Base-by-base conservation (phyloP, 2,797 vertebrate species). In the Natrix natrix region DNA sequence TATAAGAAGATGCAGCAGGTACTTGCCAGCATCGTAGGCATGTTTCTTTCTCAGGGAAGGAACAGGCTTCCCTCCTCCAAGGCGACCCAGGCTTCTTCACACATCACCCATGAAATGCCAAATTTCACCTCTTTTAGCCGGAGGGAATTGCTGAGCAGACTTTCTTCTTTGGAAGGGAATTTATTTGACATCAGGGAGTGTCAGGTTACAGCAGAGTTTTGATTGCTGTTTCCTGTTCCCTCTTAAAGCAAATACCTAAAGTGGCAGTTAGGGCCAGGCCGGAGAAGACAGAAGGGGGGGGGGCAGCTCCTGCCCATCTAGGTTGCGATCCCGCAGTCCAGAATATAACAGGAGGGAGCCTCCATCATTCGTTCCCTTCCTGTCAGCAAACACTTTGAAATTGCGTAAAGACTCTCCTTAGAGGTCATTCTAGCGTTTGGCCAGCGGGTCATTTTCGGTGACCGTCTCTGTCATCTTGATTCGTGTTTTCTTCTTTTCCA, bases 1-100 rank as follows among this genome's bases (percentile, higher is more conserved):
- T 99, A 99, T 97, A 99, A 99, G 98, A 99, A 99, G 97, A 99
- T 99, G 99, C 99, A 99, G 92, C 99, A 99, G 99, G 99, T 99
- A 97, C 0, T 83, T 94, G 63, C 89, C 93, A 1, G 1, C 14
- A 0, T 5, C 3, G 20, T 14, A 54, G 28, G 13, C 1, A 8
- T 0, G 7, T 56, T 89, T n/a, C 17, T 5, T 17, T 37, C 37
- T 17, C 43, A 24, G 66, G 13, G n/a, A 83, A 24, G 28, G 8
- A 56, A 24, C 28, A 7, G 4, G 2, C 8, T 24, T 6, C 74
- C 16, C 24, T 66, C 37, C 10, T 5, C 32, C 52, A 16, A 37
- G 22, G 32, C 54, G 2, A 22, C 32, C 8, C 17, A 22, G 6
- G 66, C n/a, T 16, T 54, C 20, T 16, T 14, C 66, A 17, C 7